Evolutionary conservation across 2,797 vertebrate species (phyloP).

Genomic region (Euphonia xanthogaster): DNA sequence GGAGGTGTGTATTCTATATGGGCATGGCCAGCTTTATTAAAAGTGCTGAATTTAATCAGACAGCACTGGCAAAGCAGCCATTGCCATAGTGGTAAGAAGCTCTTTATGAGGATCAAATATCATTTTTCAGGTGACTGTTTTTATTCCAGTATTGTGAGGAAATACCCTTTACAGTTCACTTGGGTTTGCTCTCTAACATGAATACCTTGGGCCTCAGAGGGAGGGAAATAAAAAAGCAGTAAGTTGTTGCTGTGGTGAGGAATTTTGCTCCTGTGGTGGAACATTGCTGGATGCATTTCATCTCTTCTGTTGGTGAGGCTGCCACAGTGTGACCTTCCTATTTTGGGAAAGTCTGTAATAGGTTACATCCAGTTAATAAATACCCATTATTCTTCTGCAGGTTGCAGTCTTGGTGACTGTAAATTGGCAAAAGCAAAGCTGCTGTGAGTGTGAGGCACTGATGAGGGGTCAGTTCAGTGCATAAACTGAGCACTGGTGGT

Average conservation of each 20-base stretch:
- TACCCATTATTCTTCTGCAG: background rate
- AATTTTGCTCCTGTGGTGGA: background rate
- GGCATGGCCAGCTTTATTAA: background rate
- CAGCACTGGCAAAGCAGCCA: background rate
- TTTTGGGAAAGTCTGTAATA: background rate
- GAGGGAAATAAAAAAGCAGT: background rate
- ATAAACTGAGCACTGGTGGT: accelerated
- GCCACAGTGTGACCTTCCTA: background rate
- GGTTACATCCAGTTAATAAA: background rate
- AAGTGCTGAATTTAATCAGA: background rate
- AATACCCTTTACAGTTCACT: background rate
- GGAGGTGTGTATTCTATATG: background rate
- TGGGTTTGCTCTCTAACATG: background rate
- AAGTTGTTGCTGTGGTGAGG: background rate
- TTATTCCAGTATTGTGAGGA: background rate
- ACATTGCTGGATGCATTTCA: background rate
- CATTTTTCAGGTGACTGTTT: background rate
- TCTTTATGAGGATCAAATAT: background rate
- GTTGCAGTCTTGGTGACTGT: background rate
- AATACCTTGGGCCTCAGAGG: background rate
- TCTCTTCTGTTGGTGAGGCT: background rate
- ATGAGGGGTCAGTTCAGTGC: accelerated
- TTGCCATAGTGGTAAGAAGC: background rate
- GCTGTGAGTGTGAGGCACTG: background rate
- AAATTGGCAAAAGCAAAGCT: background rate